A percentile compares a stretch with the other conserved stretches of the same genome.
These are phyloP conservation scores for Pollenia amentaria DNA, from an alignment of 2,888 invertebrate species.

Conservation along the genomic window DNA sequence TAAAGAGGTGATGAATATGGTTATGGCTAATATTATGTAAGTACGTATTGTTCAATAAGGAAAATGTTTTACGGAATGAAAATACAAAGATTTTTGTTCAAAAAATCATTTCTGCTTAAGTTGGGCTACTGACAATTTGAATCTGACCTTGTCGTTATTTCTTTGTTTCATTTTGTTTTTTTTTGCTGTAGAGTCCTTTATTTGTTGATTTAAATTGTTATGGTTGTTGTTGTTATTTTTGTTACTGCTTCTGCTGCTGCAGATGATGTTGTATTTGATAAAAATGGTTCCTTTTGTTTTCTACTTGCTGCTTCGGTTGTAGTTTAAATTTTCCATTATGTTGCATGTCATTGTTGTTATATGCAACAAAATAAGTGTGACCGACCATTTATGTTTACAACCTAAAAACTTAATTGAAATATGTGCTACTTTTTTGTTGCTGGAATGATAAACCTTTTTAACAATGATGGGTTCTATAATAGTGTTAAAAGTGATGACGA, in stretches of 20 bases:
- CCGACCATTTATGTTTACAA: not conserved
- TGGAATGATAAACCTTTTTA: no score
- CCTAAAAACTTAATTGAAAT: constrained; percentile 8
- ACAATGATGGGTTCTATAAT: no score
- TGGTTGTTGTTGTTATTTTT: constrained; percentile 67
- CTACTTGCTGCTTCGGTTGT: not conserved
- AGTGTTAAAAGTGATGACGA: no score
- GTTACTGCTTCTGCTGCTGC: not conserved
- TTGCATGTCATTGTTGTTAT: not conserved
- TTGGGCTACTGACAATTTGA: constrained; percentile 75
- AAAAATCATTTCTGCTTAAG: constrained; percentile 34
- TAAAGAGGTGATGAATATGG: no score
- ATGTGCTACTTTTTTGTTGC: no score
- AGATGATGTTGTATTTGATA: not conserved
- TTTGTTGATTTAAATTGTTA: constrained; percentile 65
- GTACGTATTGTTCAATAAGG: no score
- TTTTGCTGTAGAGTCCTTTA: not conserved
- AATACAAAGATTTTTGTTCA: not conserved
- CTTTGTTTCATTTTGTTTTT: not conserved
- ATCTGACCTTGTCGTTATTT: constrained; percentile 64
- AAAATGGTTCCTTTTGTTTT: not conserved
- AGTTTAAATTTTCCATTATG: not conserved
- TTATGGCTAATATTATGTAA: no score
- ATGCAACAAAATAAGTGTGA: not conserved
- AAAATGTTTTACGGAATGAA: not conserved